Evolutionary conservation across 2,888 invertebrate species (phyloP), one percentile per base, ranked within the genome.

Genomic region (Gasteruption jaculator): DNA sequence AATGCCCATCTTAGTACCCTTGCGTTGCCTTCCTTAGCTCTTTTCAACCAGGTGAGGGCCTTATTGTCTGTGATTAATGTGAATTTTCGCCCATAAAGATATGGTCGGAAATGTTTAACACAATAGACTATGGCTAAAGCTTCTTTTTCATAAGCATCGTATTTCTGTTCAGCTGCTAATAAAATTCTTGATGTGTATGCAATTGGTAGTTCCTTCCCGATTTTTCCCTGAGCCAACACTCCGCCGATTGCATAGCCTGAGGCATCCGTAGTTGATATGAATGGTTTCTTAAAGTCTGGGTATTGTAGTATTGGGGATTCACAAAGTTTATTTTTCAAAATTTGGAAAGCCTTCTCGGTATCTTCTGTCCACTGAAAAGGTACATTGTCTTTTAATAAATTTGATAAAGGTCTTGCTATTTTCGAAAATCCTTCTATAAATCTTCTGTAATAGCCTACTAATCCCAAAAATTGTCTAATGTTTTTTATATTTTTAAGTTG

Each of bases 191-290:
- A 39, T 20, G 31, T 20, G 10, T 32, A 39, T 32, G 39, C 25
- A 20, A 39, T 39, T 10, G 39, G 37, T 43, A 34, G 20, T 32
- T 30, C 33, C 30, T 36, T 35, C n/a, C n/a, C n/a, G n/a, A n/a
- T n/a, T n/a, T n/a, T n/a, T n/a, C n/a, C n/a, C 53, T 55, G 8
- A 44, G 30, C 44, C 14, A 38, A 20, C 31, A 41, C 20, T 14
- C 24, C 41, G 10, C 41, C 37, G 8, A 43, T 41, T 1, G 43
- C 43, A 10, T 32, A 37, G 5, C 36, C 38, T 1, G 40, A 40
- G 3, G 48, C 45, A 22, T 52, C 52, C 0, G 41, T 46, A 11
- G 45, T 48, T 15, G 48, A 6, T 12, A n/a, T n/a, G n/a, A n/a
- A n/a, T n/a, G n/a, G n/a, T n/a, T n/a, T n/a, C n/a, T n/a, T n/a